Percentiles rank a stretch among this genome's conserved stretches.
These are phyloP conservation scores for Rhingia campestris DNA, from an alignment of 2,888 invertebrate genomes.

Conservation along the genomic window DNA sequence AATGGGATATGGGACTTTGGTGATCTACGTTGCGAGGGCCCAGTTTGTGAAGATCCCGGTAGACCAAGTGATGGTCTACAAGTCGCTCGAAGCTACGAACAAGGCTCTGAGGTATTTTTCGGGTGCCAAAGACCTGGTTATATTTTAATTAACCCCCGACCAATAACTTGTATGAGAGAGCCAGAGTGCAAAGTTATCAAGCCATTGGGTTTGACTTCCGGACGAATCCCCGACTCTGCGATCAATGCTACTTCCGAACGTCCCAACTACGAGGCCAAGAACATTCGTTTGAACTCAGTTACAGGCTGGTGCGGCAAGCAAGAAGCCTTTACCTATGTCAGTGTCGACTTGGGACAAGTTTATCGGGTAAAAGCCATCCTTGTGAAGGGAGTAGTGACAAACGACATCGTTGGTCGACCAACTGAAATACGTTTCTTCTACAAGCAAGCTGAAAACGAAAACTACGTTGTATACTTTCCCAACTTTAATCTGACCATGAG, in stretches of 20 bases:
- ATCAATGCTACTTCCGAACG: conserved; percentile 97
- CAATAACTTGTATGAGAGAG: conserved; percentile 94
- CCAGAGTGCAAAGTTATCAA: conserved; percentile 96
- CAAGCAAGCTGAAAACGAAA: conserved; percentile 95
- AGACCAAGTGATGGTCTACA: conserved; percentile 96
- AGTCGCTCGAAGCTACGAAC: conserved; percentile 91
- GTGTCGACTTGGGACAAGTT: conserved; percentile 96
- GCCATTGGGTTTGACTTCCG: conserved; percentile 95
- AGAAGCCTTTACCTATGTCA: conserved; percentile 97
- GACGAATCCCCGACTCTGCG: conserved; percentile 95
- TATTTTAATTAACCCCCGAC: conserved; percentile 94
- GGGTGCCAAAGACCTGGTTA: conserved; percentile 96
- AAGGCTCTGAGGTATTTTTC: conserved; percentile 95
- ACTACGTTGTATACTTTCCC: conserved; percentile 98
- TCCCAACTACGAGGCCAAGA: conserved; percentile 95
- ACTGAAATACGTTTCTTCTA: conserved; percentile 98
- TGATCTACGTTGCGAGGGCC: conserved; percentile 95
- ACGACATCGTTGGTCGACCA: conserved; percentile 96
- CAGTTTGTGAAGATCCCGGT: conserved; percentile 97
- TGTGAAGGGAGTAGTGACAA: conserved; percentile 96
- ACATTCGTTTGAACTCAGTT: conserved; percentile 94
- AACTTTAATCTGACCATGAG: conserved; percentile 97
- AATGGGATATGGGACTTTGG: conserved; percentile 99
- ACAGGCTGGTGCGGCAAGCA: conserved; percentile 99
- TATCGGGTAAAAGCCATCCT: conserved; percentile 95